These are phyloP conservation scores for Empis livida DNA, from an alignment of 2,888 invertebrate species.

Conservation along the genomic window DNA sequence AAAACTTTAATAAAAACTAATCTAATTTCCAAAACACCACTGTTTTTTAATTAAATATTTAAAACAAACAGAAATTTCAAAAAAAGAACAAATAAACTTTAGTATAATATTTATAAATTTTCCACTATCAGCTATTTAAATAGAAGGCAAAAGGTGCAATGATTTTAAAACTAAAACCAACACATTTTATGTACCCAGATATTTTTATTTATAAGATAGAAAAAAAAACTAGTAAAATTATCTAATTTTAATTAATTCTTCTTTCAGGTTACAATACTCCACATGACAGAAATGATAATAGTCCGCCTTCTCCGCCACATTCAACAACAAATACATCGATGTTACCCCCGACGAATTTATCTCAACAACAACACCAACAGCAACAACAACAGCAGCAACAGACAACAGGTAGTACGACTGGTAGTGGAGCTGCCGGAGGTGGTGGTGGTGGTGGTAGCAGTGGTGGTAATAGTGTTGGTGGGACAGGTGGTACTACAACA, in stretches of 20 bases:
- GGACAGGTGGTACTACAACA: slow-evolving; percentile 22
- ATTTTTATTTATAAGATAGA: too few species aligned
- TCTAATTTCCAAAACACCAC: too few species aligned
- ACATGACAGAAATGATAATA: slow-evolving; percentile 32
- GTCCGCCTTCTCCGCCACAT: slow-evolving; percentile 24
- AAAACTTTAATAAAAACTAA: too few species aligned
- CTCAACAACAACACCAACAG: slow-evolving; percentile 34
- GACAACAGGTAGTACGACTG: slow-evolving; percentile 22
- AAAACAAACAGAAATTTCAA: too few species aligned
- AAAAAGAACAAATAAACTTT: too few species aligned
- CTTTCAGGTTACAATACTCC: slow-evolving; percentile 28
- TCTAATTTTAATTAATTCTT: slow-evolving; percentile 1
- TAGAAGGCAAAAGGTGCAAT: too few species aligned
- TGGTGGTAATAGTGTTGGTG: slow-evolving; percentile 33
- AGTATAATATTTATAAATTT: too few species aligned
- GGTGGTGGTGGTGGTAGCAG: slow-evolving; percentile 23
- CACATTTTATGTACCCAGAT: too few species aligned
- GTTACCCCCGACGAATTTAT: slow-evolving; percentile 23
- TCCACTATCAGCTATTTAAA: too few species aligned
- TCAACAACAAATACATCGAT: slow-evolving; percentile 14
- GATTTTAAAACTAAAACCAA: too few species aligned
- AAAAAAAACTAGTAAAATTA: not conserved
- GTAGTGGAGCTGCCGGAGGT: slow-evolving; percentile 23
- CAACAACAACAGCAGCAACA: slow-evolving; percentile 28
- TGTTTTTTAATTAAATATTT: too few species aligned